phyloP scores from a whole-genome alignment of 2,113 vertebrate genomes.

The Mesembrinibis cayennensis region DNA sequence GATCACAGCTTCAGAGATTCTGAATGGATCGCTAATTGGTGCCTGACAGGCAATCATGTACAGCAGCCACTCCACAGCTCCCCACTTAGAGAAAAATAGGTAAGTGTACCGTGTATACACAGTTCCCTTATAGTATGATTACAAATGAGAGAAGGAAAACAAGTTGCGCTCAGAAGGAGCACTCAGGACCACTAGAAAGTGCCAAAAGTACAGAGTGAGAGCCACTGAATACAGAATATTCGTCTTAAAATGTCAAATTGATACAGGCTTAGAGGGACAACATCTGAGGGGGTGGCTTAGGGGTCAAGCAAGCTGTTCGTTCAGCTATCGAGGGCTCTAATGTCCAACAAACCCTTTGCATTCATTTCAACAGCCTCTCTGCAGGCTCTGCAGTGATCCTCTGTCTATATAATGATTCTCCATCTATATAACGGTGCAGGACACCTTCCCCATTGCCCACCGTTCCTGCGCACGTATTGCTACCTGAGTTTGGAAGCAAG shows the following conservation, averaged over 20 bases:
- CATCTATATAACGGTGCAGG: accelerated
- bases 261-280: background rate
- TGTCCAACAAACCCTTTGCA: background rate
- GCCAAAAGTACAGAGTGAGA: constrained; percentile 5
- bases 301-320: background rate
- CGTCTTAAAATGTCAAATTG: constrained; percentile 11
- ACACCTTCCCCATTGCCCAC: background rate
- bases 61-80: constrained; percentile 43
- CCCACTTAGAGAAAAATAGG: constrained; percentile 39
- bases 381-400: background rate
- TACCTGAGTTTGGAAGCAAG: background rate
- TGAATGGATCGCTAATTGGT: constrained; percentile 60
- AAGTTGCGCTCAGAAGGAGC: constrained; percentile 14
- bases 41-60: constrained; percentile 42
- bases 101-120: constrained; percentile 6
- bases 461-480: background rate
- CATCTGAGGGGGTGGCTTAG: background rate
- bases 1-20: constrained; percentile 48
- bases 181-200: constrained; percentile 38
- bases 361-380: background rate
- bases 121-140: background rate
- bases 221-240: background rate
- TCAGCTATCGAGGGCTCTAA: background rate
- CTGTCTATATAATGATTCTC: background rate
- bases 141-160: constrained; percentile 14